A percentile compares a stretch with the other conserved stretches of the same genome.
Evolutionary conservation across 2,797 vertebrate species (phyloP).

Genomic region (Tokudaia muenninki): DNA sequence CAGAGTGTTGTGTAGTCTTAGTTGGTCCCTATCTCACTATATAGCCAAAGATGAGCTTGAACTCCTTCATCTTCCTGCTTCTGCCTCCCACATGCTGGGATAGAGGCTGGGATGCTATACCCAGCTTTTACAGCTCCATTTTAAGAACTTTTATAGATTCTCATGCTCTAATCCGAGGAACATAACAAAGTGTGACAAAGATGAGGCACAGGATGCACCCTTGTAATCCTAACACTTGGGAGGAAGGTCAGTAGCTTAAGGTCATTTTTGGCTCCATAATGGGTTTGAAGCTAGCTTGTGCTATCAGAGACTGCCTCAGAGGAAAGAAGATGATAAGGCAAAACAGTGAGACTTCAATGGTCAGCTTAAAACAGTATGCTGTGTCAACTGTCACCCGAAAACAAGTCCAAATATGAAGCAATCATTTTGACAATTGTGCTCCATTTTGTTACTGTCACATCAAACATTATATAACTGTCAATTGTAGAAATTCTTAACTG

Average conservation of each 20-base stretch:
- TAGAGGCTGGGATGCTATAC: neutral
- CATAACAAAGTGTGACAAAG: neutral
- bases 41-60: neutral
- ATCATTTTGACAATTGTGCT: slow-evolving; percentile 36
- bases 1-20: neutral
- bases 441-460: slow-evolving; percentile 37
- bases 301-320: neutral
- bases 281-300: neutral
- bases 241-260: neutral
- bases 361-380: neutral
- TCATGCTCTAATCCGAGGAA: neutral
- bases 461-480: slow-evolving; percentile 37
- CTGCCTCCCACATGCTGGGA: neutral
- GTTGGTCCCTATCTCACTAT: neutral
- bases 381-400: slow-evolving; percentile 47
- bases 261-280: neutral
- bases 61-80: neutral
- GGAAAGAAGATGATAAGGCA: neutral
- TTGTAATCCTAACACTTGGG: neutral
- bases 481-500: slow-evolving; percentile 77
- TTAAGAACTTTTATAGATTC: slow-evolving; percentile 20
- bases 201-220: neutral
- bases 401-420: slow-evolving; percentile 41
- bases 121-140: neutral
- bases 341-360: slow-evolving; percentile 37